Evolutionary conservation across 2,797 vertebrate genomes (phyloP).

Genomic region (Carcharodon carcharias): DNA sequence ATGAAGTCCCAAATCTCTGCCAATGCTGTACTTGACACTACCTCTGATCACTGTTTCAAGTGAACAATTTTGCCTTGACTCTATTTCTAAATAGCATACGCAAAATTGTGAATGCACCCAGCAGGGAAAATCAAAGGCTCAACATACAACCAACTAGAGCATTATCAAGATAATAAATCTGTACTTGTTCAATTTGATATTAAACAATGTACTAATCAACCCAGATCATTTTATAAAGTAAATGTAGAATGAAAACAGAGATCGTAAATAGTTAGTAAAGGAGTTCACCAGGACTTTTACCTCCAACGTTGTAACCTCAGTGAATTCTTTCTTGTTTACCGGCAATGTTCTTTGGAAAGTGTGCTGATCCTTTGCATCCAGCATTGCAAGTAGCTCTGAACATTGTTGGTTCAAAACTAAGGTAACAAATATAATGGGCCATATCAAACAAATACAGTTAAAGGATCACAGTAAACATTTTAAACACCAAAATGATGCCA

Average conservation of each 20-base stretch:
- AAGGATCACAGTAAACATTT: neutral
- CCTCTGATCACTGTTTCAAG: neutral
- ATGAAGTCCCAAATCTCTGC: neutral
- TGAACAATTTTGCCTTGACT: neutral
- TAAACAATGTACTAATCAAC: neutral
- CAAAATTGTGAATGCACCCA: neutral
- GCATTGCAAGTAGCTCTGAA: slow-evolving; percentile 71
- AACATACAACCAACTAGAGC: neutral
- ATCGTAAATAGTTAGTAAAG: neutral
- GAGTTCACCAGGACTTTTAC: slow-evolving; percentile 53
- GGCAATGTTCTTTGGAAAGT: slow-evolving; percentile 57
- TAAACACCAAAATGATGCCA: neutral
- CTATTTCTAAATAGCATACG: neutral
- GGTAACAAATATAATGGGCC: slow-evolving; percentile 38
- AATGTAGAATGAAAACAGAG: neutral
- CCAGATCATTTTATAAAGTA: neutral
- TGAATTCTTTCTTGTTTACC: slow-evolving; percentile 47
- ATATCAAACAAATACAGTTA: neutral
- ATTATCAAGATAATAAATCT: neutral
- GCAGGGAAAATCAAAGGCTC: neutral
- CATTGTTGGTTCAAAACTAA: slow-evolving; percentile 69
- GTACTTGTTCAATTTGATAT: neutral
- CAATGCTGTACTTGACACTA: neutral
- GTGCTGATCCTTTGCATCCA: slow-evolving; percentile 67
- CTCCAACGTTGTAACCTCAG: slow-evolving; percentile 67